Percentiles rank a stretch among this genome's conserved stretches.
phyloP scores from a whole-genome alignment of 1,140 invertebrate species.

The Caerostris darwini region DNA sequence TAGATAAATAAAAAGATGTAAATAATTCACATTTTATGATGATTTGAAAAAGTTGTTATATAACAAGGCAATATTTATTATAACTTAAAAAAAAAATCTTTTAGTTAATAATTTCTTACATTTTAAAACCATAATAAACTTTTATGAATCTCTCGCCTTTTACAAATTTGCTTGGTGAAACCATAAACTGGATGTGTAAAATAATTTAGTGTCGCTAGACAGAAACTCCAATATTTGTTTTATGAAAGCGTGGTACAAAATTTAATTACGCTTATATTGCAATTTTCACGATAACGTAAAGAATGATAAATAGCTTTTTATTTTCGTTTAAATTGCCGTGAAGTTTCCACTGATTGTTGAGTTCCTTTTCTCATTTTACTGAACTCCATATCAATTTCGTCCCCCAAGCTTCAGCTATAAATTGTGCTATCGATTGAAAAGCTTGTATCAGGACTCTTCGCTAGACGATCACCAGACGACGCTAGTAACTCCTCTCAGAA shows the following conservation, averaged over 20 bases:
- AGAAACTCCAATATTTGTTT: not conserved
- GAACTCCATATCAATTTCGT: not conserved
- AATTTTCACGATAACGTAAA: not conserved
- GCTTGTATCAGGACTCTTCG: not conserved
- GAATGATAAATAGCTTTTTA: not conserved
- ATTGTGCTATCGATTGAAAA: constrained; percentile 1
- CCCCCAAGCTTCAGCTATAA: not conserved
- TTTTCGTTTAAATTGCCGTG: not conserved
- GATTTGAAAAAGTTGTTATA: no score
- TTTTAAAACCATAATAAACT: no score
- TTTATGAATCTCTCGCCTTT: no score
- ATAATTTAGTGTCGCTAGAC: not conserved
- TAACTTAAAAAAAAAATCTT: no score
- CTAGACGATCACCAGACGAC: constrained; percentile 38
- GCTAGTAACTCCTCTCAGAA: not conserved
- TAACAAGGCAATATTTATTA: no score
- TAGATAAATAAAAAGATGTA: no score
- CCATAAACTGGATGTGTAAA: not conserved
- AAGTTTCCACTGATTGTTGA: not conserved
- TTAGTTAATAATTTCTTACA: no score
- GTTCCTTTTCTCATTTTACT: constrained; percentile 1
- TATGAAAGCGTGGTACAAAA: not conserved
- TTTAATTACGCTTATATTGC: not conserved
- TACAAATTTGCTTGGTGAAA: not conserved
- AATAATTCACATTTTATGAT: no score